Evolutionary conservation across 1,140 invertebrate species (phyloP).

Genomic region (Charaxes varanes): DNA sequence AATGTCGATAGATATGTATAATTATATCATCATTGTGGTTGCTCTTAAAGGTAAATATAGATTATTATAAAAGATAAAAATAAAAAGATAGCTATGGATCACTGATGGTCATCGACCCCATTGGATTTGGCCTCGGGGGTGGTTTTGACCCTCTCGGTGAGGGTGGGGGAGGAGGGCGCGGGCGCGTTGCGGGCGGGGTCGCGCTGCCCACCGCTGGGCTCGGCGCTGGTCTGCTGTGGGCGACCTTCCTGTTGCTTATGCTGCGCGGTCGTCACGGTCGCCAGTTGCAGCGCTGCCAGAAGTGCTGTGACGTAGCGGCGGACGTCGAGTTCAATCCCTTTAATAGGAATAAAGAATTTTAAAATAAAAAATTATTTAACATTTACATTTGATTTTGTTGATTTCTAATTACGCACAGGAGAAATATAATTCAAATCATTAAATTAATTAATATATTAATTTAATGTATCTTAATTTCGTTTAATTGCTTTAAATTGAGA

Average conservation of each 20-base stretch:
- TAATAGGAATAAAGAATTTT: no score
- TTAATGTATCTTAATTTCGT: background rate
- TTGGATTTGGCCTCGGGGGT: constrained; percentile 56
- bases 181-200: constrained; percentile 23
- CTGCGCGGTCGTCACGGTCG: constrained; percentile 78
- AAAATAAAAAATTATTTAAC: no score
- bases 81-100: constrained; percentile 4
- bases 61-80: constrained; percentile 9
- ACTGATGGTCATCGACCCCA: constrained; percentile 19
- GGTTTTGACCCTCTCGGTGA: constrained; percentile 61
- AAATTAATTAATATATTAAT: background rate
- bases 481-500: no score
- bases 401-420: no score
- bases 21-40: no score
- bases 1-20: no score
- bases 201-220: constrained; percentile 13
- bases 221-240: constrained; percentile 13
- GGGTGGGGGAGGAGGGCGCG: constrained; percentile 74
- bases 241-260: constrained; percentile 54
- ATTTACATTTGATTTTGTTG: background rate
- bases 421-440: no score
- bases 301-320: constrained; percentile 77
- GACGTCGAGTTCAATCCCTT: constrained; percentile 72
- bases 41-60: no score
- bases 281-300: constrained; percentile 77